Conservation (phyloP, 2,797 vertebrate species). For the Balearica regulorum region DNA sequence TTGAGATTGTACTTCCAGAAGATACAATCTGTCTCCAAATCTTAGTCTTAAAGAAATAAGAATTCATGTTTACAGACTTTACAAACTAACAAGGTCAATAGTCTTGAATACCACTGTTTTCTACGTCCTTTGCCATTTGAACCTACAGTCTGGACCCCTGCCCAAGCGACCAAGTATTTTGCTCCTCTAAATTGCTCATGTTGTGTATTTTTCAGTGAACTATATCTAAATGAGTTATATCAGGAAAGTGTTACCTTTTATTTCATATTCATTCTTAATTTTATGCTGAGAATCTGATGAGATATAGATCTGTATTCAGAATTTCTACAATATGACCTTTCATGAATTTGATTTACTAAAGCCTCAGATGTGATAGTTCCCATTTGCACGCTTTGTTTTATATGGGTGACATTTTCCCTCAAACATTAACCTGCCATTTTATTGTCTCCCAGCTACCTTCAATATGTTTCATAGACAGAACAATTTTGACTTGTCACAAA, state of each 20-base stretch:
- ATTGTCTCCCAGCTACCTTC: constrained; percentile 20
- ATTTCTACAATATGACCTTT: constrained; percentile 59
- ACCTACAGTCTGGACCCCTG: neutral
- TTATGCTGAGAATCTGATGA: constrained; percentile 1
- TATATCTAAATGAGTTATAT: neutral
- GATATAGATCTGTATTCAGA: constrained; percentile 14
- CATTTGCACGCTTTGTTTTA: constrained; percentile 47
- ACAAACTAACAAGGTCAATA: neutral
- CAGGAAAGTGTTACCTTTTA: neutral
- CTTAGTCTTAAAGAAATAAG: neutral
- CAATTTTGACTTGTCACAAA: constrained; percentile 24
- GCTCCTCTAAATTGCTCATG: neutral
- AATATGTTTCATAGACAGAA: neutral
- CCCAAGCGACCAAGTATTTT: neutral
- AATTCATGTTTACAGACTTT: neutral
- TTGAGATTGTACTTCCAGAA: neutral
- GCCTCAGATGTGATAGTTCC: constrained; percentile 13
- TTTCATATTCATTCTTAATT: neutral
- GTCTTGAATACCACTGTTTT: neutral
- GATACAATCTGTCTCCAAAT: neutral
- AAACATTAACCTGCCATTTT: constrained; percentile 59
- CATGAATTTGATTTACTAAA: constrained; percentile 59
- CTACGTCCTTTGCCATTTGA: neutral
- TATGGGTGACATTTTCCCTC: constrained; percentile 61
- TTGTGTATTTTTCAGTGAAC: neutral